These are phyloP conservation scores for Pilophorus perplexus DNA, from an alignment of 2,888 invertebrate species.

Conservation along the genomic window DNA sequence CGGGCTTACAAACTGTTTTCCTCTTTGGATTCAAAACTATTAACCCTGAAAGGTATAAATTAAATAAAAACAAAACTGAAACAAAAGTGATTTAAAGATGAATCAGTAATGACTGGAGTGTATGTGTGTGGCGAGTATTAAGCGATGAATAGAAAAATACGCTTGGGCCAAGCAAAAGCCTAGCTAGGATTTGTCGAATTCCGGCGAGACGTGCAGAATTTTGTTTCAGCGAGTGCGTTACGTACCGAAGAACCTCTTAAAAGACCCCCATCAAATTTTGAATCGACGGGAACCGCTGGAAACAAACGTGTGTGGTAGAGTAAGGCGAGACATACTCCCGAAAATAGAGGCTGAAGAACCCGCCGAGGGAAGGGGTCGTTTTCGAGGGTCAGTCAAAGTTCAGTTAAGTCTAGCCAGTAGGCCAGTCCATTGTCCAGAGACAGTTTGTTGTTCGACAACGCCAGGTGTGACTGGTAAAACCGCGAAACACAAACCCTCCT, in stretches of 20 bases:
- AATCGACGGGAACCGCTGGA: constrained; percentile 34
- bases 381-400: no score
- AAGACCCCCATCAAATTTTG: constrained; percentile 37
- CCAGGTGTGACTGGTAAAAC: not conserved
- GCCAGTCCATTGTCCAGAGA: no score
- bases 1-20: constrained; percentile 30
- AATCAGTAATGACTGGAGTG: not conserved
- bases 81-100: not conserved
- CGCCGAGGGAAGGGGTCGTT: no score
- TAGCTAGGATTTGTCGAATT: no score
- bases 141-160: not conserved
- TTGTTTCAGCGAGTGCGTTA: constrained; percentile 8
- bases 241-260: constrained; percentile 37
- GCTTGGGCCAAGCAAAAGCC: constrained; percentile 22
- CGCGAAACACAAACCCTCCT: no score
- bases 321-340: not conserved
- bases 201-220: constrained; percentile 1
- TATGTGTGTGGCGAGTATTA: not conserved
- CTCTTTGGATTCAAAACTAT: constrained; percentile 41
- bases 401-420: no score
- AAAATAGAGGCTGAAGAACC: no score
- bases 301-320: constrained; percentile 3
- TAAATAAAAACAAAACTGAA: constrained; percentile 17
- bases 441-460: not conserved
- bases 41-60: constrained; percentile 42